phyloP scores from a whole-genome alignment of 1,140 invertebrate genomes.

The Dendroctonus ponderosae region DNA sequence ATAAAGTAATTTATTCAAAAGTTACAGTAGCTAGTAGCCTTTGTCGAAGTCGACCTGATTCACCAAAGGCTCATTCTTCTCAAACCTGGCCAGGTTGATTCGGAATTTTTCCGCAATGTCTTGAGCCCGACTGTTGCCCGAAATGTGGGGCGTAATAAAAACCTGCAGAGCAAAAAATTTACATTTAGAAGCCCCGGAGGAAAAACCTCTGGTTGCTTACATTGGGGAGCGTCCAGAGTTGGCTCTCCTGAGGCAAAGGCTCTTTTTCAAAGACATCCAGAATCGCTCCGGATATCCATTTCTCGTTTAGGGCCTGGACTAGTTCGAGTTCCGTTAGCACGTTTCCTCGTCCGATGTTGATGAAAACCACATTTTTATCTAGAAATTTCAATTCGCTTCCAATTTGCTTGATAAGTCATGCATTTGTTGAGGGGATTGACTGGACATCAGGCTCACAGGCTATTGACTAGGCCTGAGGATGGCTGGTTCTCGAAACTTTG shows the following conservation, averaged over 20 bases:
- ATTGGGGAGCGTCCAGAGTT: slow-evolving; percentile 56
- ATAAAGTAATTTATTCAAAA: too few species aligned
- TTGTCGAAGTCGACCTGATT: slow-evolving; percentile 31
- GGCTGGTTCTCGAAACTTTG: too few species aligned
- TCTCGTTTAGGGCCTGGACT: slow-evolving; percentile 56
- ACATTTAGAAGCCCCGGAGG: not conserved
- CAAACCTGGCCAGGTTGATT: slow-evolving; percentile 50
- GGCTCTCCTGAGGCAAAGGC: slow-evolving; percentile 55
- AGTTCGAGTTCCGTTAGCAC: slow-evolving; percentile 57
- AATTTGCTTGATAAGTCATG: too few species aligned
- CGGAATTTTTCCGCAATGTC: slow-evolving; percentile 52
- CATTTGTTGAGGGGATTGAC: too few species aligned
- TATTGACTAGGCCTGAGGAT: too few species aligned
- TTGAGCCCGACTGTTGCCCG: slow-evolving; percentile 51
- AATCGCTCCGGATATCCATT: slow-evolving; percentile 59
- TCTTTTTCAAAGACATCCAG: slow-evolving; percentile 62
- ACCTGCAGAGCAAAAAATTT: slow-evolving; percentile 50
- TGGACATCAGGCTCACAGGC: too few species aligned
- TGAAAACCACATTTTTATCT: slow-evolving; percentile 53
- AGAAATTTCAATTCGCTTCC: too few species aligned
- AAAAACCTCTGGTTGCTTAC: slow-evolving; percentile 34
- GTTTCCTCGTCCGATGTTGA: slow-evolving; percentile 61
- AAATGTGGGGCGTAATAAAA: slow-evolving; percentile 59
- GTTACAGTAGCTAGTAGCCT: too few species aligned
- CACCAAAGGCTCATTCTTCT: slow-evolving; percentile 34